A percentile compares a stretch with the other conserved stretches of the same genome.
phyloP scores from a whole-genome alignment of 1,140 invertebrate species.

The Orchesella cincta region DNA sequence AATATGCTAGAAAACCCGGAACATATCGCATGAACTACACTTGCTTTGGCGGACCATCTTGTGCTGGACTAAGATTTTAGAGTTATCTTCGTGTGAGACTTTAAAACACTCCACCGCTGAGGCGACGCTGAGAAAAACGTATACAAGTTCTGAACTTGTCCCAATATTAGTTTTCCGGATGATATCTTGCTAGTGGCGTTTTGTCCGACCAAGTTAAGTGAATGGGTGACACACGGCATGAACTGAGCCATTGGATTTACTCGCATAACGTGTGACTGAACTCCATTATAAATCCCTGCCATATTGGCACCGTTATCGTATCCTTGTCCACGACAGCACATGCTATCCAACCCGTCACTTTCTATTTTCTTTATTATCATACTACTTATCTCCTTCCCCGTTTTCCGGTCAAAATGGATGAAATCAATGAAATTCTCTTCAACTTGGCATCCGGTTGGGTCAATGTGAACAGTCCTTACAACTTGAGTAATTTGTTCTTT shows the following conservation, averaged over 20 bases:
- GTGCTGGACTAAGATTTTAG: background rate
- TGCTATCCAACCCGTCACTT: conserved; percentile 35
- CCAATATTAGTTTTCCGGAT: conserved; percentile 9
- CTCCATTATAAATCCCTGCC: conserved; percentile 52
- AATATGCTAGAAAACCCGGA: no score
- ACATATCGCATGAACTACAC: background rate
- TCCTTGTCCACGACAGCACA: conserved; percentile 52
- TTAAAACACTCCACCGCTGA: conserved; percentile 26
- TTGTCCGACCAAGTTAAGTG: conserved; percentile 50
- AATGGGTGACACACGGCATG: conserved; percentile 53
- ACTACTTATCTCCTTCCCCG: conserved; percentile 21
- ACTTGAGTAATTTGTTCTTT: no score
- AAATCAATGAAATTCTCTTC: conserved; percentile 47
- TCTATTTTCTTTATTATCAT: conserved; percentile 46
- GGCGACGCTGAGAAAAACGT: conserved; percentile 24
- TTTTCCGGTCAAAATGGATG: conserved; percentile 33
- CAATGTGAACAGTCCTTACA: no score
- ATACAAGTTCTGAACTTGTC: conserved; percentile 21
- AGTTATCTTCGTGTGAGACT: background rate
- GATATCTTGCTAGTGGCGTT: conserved; percentile 20
- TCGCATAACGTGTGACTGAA: conserved; percentile 52
- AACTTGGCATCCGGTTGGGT: conserved; percentile 41
- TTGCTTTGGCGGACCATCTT: background rate
- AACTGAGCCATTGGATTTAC: conserved; percentile 50
- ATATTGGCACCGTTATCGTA: conserved; percentile 56